phyloP scores from a whole-genome alignment of 2,113 vertebrate species.

The Lycaon pictus region DNA sequence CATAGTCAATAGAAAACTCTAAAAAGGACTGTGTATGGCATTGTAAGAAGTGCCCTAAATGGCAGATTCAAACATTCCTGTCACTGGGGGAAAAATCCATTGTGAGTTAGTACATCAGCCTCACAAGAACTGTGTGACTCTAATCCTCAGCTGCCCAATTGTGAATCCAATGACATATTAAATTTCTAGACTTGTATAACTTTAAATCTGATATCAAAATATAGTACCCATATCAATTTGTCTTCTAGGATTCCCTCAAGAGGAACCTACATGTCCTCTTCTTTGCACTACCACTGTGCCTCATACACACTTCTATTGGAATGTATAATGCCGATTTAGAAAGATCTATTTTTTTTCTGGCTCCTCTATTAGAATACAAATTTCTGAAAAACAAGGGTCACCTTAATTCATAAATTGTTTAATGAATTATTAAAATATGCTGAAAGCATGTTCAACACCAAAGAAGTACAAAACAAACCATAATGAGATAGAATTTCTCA shows the following conservation, averaged over 20 bases:
- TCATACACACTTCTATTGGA: background rate
- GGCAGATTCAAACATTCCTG: background rate
- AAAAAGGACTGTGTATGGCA: background rate
- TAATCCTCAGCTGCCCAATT: background rate
- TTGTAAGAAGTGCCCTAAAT: background rate
- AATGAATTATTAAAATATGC: background rate
- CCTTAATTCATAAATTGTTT: background rate
- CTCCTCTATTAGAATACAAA: background rate
- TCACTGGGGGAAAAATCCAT: background rate
- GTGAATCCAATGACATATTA: background rate
- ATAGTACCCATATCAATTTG: background rate
- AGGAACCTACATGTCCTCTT: background rate
- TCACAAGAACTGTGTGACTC: background rate
- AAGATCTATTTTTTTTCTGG: background rate
- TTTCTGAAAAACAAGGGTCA: background rate
- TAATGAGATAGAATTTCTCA: background rate
- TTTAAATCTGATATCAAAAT: background rate
- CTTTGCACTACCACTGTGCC: background rate
- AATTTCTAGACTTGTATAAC: background rate
- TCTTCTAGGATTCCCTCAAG: background rate
- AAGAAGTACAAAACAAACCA: conserved; percentile 14
- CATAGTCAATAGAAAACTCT: background rate
- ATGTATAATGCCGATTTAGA: background rate
- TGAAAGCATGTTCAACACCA: background rate
- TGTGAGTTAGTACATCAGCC: background rate